These are phyloP conservation scores for Julus scandinavius DNA, from an alignment of 2,888 invertebrate species.

Conservation along the genomic window DNA sequence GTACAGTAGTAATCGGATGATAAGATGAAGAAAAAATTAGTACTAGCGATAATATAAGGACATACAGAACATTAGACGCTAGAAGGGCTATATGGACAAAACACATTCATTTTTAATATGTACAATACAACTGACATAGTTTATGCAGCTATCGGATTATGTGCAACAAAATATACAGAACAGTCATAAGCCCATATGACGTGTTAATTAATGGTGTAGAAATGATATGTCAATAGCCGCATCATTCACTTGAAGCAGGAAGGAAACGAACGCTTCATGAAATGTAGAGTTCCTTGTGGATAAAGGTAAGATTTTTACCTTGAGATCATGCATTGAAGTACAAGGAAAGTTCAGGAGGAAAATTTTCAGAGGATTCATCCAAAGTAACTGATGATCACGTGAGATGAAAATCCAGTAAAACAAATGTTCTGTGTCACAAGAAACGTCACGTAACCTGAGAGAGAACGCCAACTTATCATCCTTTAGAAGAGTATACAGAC, in stretches of 20 bases:
- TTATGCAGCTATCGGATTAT: conserved; percentile 52
- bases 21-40: not conserved
- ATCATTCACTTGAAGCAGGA: conserved; percentile 34
- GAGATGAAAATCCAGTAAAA: not conserved
- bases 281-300: not conserved
- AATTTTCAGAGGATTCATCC: not conserved
- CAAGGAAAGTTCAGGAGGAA: not conserved
- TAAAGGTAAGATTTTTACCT: conserved; percentile 9
- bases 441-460: not conserved
- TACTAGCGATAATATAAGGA: not conserved
- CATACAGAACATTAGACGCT: conserved; percentile 13
- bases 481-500: not conserved
- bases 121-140: conserved; percentile 47
- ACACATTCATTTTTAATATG: conserved; percentile 47
- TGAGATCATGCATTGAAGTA: conserved; percentile 15
- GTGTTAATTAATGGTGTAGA: conserved; percentile 29
- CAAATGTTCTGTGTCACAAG: not conserved
- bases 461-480: not conserved
- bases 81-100: conserved; percentile 30
- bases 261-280: not conserved
- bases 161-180: conserved; percentile 46
- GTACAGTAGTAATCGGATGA: not conserved
- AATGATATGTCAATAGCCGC: conserved; percentile 41
- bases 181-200: conserved; percentile 38
- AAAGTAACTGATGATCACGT: not conserved